A percentile compares a stretch with the other conserved stretches of the same genome.
Evolutionary conservation across 2,888 invertebrate genomes (phyloP).

Genomic region (Pristionchus japonicus): DNA sequence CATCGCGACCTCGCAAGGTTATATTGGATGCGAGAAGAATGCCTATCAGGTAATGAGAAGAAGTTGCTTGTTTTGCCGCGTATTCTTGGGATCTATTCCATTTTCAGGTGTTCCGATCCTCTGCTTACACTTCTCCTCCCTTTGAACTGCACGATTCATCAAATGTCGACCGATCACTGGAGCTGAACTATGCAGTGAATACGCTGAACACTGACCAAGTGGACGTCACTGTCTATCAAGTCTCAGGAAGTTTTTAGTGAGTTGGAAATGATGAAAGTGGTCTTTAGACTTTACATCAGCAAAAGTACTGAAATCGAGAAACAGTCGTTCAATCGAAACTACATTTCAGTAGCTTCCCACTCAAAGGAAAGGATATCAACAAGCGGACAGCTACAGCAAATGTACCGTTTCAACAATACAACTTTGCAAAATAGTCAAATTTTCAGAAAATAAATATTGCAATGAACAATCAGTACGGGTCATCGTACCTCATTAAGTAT

Average conservation of each 20-base stretch:
- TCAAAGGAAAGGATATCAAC: background rate
- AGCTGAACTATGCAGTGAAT: background rate
- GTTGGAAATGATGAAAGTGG: background rate
- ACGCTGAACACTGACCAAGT: background rate
- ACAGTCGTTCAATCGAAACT: background rate
- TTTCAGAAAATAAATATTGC: background rate
- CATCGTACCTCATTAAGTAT: background rate
- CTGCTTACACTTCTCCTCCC: background rate
- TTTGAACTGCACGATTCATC: background rate
- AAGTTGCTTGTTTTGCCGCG: background rate
- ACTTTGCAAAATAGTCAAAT: background rate
- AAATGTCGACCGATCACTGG: background rate
- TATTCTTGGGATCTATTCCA: no score
- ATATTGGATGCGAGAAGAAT: background rate
- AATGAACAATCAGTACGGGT: background rate
- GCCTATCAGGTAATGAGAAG: background rate
- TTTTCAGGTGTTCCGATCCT: background rate
- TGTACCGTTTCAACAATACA: background rate
- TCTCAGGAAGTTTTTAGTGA: background rate
- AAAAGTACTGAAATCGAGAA: no score
- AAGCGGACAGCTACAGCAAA: background rate
- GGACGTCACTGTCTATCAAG: background rate
- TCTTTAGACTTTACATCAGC: no score
- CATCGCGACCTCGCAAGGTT: background rate
- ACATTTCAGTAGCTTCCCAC: background rate